These are phyloP conservation scores for Anguilla megastoma DNA, from an alignment of 2,797 vertebrate species.

Conservation along the genomic window DNA sequence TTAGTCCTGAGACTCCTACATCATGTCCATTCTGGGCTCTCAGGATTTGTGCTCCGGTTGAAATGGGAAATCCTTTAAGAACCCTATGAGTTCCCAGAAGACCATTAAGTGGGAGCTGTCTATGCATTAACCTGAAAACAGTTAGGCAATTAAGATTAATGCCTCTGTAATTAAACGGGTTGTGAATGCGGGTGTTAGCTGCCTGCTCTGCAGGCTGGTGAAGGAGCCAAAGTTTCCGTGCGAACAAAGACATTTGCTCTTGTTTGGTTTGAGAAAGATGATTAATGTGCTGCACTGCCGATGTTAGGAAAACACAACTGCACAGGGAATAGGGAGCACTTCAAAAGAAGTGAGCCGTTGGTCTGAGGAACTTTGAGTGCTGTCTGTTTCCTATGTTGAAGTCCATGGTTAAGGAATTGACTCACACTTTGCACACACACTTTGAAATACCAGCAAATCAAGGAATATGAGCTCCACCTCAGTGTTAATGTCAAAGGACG, in stretches of 20 bases:
- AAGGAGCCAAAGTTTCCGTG: slow-evolving; percentile 7
- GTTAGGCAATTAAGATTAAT: slow-evolving; percentile 8
- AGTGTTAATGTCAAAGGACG: not conserved
- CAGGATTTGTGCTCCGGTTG: not conserved
- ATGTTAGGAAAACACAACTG: slow-evolving; percentile 6
- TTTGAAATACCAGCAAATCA: not conserved
- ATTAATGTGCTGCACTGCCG: not conserved
- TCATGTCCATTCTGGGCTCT: not conserved
- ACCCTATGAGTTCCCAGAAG: slow-evolving; percentile 9
- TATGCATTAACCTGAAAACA: slow-evolving; percentile 14
- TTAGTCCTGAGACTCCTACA: not conserved
- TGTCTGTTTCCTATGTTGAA: not conserved
- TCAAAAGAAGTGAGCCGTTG: not conserved
- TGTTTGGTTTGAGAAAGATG: not conserved
- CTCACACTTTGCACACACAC: not conserved
- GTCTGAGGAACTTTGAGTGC: not conserved
- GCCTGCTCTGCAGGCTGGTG: not conserved
- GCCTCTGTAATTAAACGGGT: not conserved
- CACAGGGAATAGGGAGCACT: not conserved
- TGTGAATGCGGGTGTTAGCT: not conserved
- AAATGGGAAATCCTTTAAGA: slow-evolving; percentile 6
- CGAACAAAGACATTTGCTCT: not conserved
- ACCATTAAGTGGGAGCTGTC: not conserved
- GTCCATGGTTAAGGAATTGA: not conserved
- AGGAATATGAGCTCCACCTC: not conserved